Evolutionary conservation across 2,797 vertebrate species (phyloP), one percentile per base, ranked within the genome.

Genomic region (Anguilla obscura): DNA sequence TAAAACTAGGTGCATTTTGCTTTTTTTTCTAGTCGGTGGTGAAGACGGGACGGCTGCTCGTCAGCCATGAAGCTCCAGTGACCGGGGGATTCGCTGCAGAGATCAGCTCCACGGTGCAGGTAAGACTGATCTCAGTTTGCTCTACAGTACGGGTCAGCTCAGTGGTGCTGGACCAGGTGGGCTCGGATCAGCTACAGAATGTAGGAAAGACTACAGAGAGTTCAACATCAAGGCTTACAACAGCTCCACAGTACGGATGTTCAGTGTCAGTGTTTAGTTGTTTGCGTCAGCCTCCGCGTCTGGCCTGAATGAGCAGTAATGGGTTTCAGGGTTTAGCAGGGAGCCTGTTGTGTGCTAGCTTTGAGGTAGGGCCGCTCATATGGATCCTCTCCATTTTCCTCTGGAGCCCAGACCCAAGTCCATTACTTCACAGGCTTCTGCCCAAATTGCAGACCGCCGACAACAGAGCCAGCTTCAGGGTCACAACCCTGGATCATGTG

Each of bases 61-160:
- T 99, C 92, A 99, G 98, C 93, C 99, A 99, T 0, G 99, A 99
- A 91, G 99, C 99, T 91, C 99, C 99, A 33, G 16, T 99, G 89
- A 99, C 99, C 0, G 98, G 98, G 92, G 98, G 99, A 45, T 99
- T 99, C 95, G 98, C 98, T 0, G 97, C 97, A 3, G 99, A 99
- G 95, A 99, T 99, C 93, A 97, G 97, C 93, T 96, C 98, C 2
- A 97, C 98, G 0, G 98, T 99, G 88, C 99, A 99, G 97, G 99
- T 99, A 96, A 93, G 94, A 58, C 54, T 80, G 79, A 82, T 18
- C 79, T 48, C 40, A 82, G 45, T 48, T 50, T n/a, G 16, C 12
- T 40, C 16, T 4, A 12, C 40, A 80, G 76, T 45, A 24, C 79
- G 50, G 79, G 50, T n/a, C 18, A 48, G 79, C 18, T 48, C 40